Conservation (phyloP, 2,113 vertebrate genomes). For the Montifringilla adamsi region DNA sequence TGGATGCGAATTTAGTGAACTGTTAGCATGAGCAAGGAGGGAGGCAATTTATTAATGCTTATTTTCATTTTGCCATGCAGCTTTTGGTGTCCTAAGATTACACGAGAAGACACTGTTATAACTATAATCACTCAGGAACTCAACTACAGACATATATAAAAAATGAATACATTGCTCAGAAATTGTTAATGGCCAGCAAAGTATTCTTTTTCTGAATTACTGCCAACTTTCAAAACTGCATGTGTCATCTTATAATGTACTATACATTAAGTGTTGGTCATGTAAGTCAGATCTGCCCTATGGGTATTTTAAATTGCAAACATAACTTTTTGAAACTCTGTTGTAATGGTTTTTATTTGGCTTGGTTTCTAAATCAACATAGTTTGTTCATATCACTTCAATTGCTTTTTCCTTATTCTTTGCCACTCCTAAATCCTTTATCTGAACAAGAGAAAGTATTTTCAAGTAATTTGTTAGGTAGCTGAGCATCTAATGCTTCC, state of each 20-base stretch:
- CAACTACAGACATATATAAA: conserved; percentile 36
- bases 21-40: conserved; percentile 17
- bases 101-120: conserved; percentile 50
- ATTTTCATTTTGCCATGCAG: conserved; percentile 27
- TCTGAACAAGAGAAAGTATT: neutral
- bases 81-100: conserved; percentile 54
- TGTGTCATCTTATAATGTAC: conserved; percentile 9
- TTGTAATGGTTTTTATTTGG: neutral
- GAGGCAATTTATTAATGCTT: conserved; percentile 37
- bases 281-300: conserved; percentile 15
- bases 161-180: conserved; percentile 16
- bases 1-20: neutral
- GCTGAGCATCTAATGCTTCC: neutral
- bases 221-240: conserved; percentile 46
- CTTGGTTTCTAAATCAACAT: conserved; percentile 20
- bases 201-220: neutral
- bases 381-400: neutral
- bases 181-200: neutral
- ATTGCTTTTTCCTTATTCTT: neutral
- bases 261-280: conserved; percentile 21
- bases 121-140: conserved; percentile 28
- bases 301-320: conserved; percentile 41
- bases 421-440: neutral
- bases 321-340: conserved; percentile 28
- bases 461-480: neutral